phyloP scores from a whole-genome alignment of 2,113 vertebrate species.

The Heliornis fulica region DNA sequence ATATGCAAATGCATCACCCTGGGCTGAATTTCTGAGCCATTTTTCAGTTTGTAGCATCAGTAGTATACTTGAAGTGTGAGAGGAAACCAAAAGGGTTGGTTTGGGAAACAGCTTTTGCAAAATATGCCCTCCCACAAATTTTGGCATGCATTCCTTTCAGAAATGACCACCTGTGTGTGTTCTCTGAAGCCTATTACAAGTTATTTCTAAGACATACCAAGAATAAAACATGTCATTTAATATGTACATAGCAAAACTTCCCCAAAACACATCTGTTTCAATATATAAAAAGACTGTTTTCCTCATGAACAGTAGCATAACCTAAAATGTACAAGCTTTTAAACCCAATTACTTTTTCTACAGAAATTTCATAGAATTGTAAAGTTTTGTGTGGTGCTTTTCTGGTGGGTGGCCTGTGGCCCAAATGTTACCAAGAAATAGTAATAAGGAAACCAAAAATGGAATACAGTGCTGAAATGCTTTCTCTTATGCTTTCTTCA shows the following conservation, averaged over 20 bases:
- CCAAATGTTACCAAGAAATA: background rate
- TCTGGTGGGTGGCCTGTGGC: background rate
- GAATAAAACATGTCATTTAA: background rate
- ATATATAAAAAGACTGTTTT: background rate
- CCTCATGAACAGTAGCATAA: background rate
- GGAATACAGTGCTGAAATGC: background rate
- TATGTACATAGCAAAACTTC: background rate
- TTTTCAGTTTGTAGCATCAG: background rate
- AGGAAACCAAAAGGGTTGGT: background rate
- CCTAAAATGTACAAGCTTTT: background rate
- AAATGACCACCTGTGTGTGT: background rate
- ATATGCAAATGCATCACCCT: background rate
- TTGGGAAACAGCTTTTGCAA: background rate
- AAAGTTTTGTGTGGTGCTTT: background rate
- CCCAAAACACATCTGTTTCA: background rate
- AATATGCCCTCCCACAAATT: background rate
- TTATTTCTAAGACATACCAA: background rate
- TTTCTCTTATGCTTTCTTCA: background rate
- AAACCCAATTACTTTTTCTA: background rate
- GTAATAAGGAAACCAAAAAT: background rate
- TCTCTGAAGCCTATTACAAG: background rate
- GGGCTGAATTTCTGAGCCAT: background rate
- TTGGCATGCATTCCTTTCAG: background rate
- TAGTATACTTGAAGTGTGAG: background rate
- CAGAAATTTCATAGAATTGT: background rate